Base-by-base conservation (phyloP, 2,888 invertebrate genomes). In the Macrostomum cliftonense region DNA sequence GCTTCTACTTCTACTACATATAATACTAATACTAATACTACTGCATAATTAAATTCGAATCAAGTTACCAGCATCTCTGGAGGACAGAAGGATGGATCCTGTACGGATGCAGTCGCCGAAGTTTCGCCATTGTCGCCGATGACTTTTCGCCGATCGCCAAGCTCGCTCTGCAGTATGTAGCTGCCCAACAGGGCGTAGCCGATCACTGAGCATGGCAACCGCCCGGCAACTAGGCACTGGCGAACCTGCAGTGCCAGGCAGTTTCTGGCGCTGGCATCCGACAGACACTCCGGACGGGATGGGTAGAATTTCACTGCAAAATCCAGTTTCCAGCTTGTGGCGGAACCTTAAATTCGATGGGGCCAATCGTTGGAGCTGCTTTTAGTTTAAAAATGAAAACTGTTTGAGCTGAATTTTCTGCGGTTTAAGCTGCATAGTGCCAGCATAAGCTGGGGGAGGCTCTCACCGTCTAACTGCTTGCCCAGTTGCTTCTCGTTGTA, bases 251-350 rank as follows among this genome's bases (percentile, higher is more conserved):
- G 77, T 71, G 88, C 91, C 49, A 99, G 76, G 66, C 91, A 87
- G 74, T 93, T 95, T 58, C 76, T 74, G 44, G 73, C 72, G 47
- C 70, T 57, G 56, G 74, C 73, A 54, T 74, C 73, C 67, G 85
- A 86, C 54, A 97, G 74, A 71, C 86, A 85, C 17, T 88, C 80
- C 13, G 97, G 97, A 69, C 95, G 93, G 47, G 93, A 91, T 2
- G 95, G 93, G 74, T 95, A 97, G 75, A 97, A 97, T 74, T 97
- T 97, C 52, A 97, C 91, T 65, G 86, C 86, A 71, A 95, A 95
- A 60, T 79, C 78, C 88, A 88, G 91, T 16, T 80, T 78, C 88
- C 89, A 91, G 16, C 5, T 28, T 4, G 28, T 4, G 28, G 9
- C 28, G 28, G 28, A 4, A 9, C 28, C 28, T 28, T 4, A 9